Percentiles rank a stretch among this genome's conserved stretches.
These are phyloP conservation scores for Pararge aegeria DNA, from an alignment of 1,140 invertebrate species.

Conservation along the genomic window DNA sequence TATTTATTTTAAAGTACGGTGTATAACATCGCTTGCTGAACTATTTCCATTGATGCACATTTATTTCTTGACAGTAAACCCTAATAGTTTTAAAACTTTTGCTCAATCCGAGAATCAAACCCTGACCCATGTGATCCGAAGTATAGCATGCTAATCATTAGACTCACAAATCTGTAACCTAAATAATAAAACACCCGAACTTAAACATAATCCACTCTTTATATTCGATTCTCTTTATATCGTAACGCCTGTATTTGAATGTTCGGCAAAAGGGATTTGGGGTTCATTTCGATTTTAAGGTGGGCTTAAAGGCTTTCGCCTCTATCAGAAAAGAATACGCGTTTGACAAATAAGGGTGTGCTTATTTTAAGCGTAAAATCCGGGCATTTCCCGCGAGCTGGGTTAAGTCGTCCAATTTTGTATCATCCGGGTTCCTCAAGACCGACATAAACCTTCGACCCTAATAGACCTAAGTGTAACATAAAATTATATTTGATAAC, in stretches of 20 bases:
- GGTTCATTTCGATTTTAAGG: conserved; percentile 27
- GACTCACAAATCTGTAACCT: too few relatives aligned
- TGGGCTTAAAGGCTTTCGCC: conserved; percentile 23
- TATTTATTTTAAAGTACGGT: too few relatives aligned
- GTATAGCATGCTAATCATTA: too few relatives aligned
- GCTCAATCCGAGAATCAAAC: too few relatives aligned
- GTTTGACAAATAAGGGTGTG: conserved; percentile 15
- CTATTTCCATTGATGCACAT: too few relatives aligned
- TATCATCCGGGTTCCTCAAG: not conserved
- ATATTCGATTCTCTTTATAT: not conserved
- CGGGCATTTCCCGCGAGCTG: not conserved
- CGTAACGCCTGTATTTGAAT: not conserved
- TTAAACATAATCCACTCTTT: not conserved
- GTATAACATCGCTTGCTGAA: too few relatives aligned
- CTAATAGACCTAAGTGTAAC: not conserved
- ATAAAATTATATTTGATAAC: not conserved
- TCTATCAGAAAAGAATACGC: conserved; percentile 24
- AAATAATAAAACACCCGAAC: not conserved
- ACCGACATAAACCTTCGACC: not conserved
- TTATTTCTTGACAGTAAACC: too few relatives aligned
- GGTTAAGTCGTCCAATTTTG: conserved; percentile 4
- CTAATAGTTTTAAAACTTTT: too few relatives aligned
- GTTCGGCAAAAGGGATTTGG: conserved; percentile 12
- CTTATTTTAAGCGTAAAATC: conserved; percentile 9
- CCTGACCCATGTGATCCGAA: too few relatives aligned